Conservation (phyloP, 92 coral and sea anemone species). For the Porites lobata region DNA sequence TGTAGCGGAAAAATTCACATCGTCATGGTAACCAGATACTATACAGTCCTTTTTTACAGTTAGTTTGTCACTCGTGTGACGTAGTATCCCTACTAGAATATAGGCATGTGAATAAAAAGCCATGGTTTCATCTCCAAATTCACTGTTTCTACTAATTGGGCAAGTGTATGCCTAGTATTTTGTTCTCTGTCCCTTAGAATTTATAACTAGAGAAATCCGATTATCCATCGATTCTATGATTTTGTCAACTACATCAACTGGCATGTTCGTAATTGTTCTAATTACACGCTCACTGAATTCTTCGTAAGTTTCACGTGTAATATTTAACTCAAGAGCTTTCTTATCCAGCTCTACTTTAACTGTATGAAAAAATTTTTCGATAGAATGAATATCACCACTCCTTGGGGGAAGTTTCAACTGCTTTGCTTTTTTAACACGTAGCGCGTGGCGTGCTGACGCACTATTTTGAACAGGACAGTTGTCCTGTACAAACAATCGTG, state of each 20-base stretch:
- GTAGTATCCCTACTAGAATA: neutral
- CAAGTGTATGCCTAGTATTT: neutral
- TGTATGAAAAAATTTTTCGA: neutral
- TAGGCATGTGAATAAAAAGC: neutral
- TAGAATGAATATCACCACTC: conserved; percentile 12
- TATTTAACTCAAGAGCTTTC: conserved; percentile 8
- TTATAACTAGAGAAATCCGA: neutral
- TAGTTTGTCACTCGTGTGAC: conserved; percentile 9
- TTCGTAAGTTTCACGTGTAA: conserved; percentile 12
- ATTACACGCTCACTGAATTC: neutral
- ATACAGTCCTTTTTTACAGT: neutral
- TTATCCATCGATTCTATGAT: conserved; percentile 8
- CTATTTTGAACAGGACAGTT: conserved; percentile 29
- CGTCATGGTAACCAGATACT: too few relatives aligned
- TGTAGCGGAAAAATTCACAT: too few relatives aligned
- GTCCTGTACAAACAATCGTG: conserved; percentile 20
- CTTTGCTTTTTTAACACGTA: neutral
- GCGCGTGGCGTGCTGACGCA: neutral
- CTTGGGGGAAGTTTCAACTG: conserved; percentile 6
- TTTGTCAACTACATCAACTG: conserved; percentile 1
- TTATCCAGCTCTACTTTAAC: conserved; percentile 15
- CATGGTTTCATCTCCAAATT: conserved; percentile 22
- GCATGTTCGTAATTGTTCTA: conserved; percentile 13
- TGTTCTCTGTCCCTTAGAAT: conserved; percentile 23
- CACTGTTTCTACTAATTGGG: neutral